Percentiles rank a stretch among this genome's conserved stretches.
phyloP scores from a whole-genome alignment of 2,113 vertebrate genomes.

The Sebastes fasciatus region DNA sequence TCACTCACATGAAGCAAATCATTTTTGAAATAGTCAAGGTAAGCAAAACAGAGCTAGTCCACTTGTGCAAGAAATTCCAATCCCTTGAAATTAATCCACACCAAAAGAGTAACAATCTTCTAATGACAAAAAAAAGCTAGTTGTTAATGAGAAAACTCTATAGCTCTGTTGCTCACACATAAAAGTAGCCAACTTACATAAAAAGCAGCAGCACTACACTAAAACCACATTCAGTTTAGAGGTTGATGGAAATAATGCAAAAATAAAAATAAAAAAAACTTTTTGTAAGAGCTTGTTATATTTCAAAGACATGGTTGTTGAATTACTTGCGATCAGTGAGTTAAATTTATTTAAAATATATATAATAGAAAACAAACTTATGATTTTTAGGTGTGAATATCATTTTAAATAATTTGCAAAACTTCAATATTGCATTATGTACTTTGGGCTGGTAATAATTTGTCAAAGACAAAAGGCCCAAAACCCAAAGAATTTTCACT shows the following conservation, averaged over 20 bases:
- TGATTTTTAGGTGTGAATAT: not conserved
- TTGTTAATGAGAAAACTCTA: not conserved
- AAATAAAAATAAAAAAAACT: not conserved
- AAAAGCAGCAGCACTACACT: not conserved
- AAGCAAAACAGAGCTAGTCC: not conserved
- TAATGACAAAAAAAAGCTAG: not conserved
- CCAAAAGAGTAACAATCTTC: not conserved
- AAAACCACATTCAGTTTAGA: not conserved
- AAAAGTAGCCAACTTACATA: not conserved
- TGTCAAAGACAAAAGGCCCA: not conserved
- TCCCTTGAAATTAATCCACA: not conserved
- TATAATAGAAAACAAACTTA: not conserved
- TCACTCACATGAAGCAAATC: constrained; percentile 7
- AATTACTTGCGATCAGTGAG: not conserved
- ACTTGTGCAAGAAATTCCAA: not conserved
- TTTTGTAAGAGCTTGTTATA: not conserved
- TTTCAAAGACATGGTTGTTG: not conserved
- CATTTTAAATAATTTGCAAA: not conserved
- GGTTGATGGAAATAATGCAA: not conserved
- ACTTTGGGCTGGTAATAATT: not conserved
- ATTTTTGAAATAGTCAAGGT: not conserved
- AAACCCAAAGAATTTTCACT: not conserved
- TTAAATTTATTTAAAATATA: no score
- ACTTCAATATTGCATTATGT: not conserved
- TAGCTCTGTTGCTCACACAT: no score